Evolutionary conservation across 2,888 invertebrate genomes (phyloP).

Genomic region (Lobophora halterata): DNA sequence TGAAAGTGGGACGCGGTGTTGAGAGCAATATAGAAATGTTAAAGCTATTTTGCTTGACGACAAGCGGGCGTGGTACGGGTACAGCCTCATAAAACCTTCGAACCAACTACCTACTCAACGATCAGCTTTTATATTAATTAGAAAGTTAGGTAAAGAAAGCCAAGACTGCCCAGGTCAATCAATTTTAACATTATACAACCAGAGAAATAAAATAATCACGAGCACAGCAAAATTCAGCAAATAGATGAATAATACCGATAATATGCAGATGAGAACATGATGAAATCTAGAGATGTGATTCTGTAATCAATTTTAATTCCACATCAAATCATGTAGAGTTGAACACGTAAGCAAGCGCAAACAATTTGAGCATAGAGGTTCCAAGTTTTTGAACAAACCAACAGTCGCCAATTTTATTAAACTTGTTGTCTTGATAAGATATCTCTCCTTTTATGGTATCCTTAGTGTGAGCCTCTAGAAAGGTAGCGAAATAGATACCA

Average conservation of each 20-base stretch:
- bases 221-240: slow-evolving; percentile 39
- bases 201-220: slow-evolving; percentile 29
- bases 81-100: slow-evolving; percentile 34
- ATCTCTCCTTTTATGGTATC: slow-evolving; percentile 51
- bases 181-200: slow-evolving; percentile 18
- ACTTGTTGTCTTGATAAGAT: slow-evolving; percentile 56
- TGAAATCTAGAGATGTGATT: too few relatives aligned
- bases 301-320: too few relatives aligned
- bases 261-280: too few relatives aligned
- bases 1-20: slow-evolving; percentile 37
- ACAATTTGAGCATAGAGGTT: slow-evolving; percentile 60
- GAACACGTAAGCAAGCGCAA: slow-evolving; percentile 46
- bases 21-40: slow-evolving; percentile 37
- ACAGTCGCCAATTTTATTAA: slow-evolving; percentile 60
- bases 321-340: too few relatives aligned
- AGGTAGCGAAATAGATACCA: slow-evolving; percentile 4
- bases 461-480: slow-evolving; percentile 25
- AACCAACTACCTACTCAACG: slow-evolving; percentile 20
- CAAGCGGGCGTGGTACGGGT: slow-evolving; percentile 33
- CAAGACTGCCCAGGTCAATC: slow-evolving; percentile 13
- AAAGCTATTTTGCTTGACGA: slow-evolving; percentile 32
- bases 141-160: slow-evolving; percentile 25
- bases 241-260: slow-evolving; percentile 33
- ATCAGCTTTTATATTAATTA: slow-evolving; percentile 20
- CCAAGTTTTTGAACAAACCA: slow-evolving; percentile 43